Evolutionary conservation across 1,140 invertebrate species (phyloP), one percentile per base, ranked within the genome.

Genomic region (Drosophila elegans): DNA sequence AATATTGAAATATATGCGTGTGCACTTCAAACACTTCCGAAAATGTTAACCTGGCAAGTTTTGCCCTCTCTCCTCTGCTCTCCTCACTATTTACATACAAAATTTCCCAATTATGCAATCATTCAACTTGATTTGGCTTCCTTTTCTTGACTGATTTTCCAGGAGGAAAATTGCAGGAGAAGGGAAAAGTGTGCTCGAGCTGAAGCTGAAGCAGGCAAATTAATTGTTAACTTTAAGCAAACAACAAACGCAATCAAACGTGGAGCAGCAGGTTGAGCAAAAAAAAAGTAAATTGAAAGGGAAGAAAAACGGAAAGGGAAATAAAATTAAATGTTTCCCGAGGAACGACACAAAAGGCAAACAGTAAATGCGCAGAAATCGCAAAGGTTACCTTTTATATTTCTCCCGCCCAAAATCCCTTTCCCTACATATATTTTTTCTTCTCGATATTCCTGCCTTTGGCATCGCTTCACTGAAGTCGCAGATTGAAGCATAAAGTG

Each of bases 221-320:
- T 89, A 89, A 89, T 89, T 89, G 85, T 89, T 89, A 89, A 89
- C 84, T 89, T 84, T 84, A 76, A 72, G 85, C 80, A 89, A 89
- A 89, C 84, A 89, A 80, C 66, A 88, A 89, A 88, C 72, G 83
- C 84, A 88, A 89, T 88, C 84, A 89, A 88, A 88, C 83, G 84
- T 88, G 76, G 75, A 72, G 74, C 66, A 36, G 63, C 57, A 76
- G 63, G 3, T 32, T 7, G 29, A 32, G 16, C 16, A 34, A 61
- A 63, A 46, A 46, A 41, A 25, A 54, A 27, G 42, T 41, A 45
- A 29, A 34, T 7, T n/a, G 13, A 45, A 32, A 39, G 16, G 27
- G 11, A 38, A 52, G 41, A 27, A 34, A 27, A 36, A 45, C 16
- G 53, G 25, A 42, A 44, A 38, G 52, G 38, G 52, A 53, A 71